Base-by-base conservation (phyloP, 2,797 vertebrate genomes). In the Geotrypetes seraphini region DNA sequence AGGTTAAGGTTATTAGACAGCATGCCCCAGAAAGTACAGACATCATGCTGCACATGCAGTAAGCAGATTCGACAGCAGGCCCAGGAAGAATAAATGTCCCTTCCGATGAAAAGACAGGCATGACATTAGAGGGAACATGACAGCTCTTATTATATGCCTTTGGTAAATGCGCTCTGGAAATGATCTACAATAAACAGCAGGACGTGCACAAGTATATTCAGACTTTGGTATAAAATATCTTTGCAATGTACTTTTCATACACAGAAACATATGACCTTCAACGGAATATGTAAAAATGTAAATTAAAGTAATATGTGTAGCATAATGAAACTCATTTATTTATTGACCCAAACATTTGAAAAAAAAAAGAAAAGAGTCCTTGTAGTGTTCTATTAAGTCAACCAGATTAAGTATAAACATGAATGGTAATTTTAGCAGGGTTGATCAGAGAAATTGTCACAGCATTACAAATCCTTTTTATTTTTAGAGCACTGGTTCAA, bases 111-210 rank as follows among this genome's bases (percentile, higher is more conserved):
- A 25, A 25, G 33, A 3, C 12, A 8, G 22, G 25, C 22, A 19
- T 25, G 33, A 19, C 10, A 11, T 3, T 6, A 4, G 8, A 7
- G 25, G 10, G 19, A 4, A 27, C 45, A 5, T 16, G 9, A 25
- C 7, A n/a, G 5, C 10, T 11, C 10, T 35, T 50, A 7, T 10
- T 34, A 37, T 46, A 39, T 4, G 3, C 31, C 7, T 22, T 2
- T 11, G 17, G 15, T 12, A 28, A 16, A 28, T 17, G 16, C 25
- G 46, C 4, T 20, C 4, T 8, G 46, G 35, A 32, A 35, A 28
- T 19, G 19, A 7, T 11, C n/a, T 3, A 2, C 12, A 6, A 10
- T 28, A 4, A 32, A 0, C n/a, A n/a, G n/a, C n/a, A n/a, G 27
- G 26, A 16, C 2, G 5, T 10, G 11, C 12, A 8, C 33, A 10